These are phyloP conservation scores for Turritopsis rubra DNA, from an alignment of 30 jellyfish, hydroid and myxozoan genomes.

Conservation along the genomic window DNA sequence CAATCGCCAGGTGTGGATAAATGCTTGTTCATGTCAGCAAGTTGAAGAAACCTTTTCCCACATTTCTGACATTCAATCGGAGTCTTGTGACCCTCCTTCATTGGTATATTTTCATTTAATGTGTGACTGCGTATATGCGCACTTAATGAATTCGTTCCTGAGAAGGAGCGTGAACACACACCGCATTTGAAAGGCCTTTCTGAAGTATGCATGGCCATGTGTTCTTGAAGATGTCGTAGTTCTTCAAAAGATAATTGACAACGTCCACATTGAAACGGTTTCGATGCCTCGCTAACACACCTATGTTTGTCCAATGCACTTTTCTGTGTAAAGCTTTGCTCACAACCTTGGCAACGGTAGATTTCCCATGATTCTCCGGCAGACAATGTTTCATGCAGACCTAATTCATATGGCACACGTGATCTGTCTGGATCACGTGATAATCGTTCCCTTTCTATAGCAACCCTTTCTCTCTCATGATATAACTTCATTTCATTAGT, in stretches of 20 bases:
- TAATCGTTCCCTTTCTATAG: constrained; percentile 34
- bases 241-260: constrained; percentile 39
- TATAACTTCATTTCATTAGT: not conserved
- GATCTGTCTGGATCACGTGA: constrained; percentile 13
- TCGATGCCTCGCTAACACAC: constrained; percentile 48
- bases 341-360: constrained; percentile 76
- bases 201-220: constrained; percentile 55
- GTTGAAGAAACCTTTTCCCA: constrained; percentile 65
- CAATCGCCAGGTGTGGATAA: constrained; percentile 80
- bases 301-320: constrained; percentile 61
- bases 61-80: constrained; percentile 69
- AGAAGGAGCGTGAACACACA: constrained; percentile 63
- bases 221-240: constrained; percentile 42
- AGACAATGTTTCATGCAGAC: constrained; percentile 1
- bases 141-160: constrained; percentile 60
- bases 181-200: constrained; percentile 89
- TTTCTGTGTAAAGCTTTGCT: constrained; percentile 54
- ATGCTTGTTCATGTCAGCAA: constrained; percentile 50
- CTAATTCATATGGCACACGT: constrained; percentile 11
- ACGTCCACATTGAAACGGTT: constrained; percentile 58
- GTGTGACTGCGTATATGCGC: constrained; percentile 78
- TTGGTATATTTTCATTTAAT: not conserved
- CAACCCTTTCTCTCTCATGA: constrained; percentile 27
- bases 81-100: constrained; percentile 26
- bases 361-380: constrained; percentile 49